Conservation (phyloP, 2,888 invertebrate genomes). For the Odontothrips loti region DNA sequence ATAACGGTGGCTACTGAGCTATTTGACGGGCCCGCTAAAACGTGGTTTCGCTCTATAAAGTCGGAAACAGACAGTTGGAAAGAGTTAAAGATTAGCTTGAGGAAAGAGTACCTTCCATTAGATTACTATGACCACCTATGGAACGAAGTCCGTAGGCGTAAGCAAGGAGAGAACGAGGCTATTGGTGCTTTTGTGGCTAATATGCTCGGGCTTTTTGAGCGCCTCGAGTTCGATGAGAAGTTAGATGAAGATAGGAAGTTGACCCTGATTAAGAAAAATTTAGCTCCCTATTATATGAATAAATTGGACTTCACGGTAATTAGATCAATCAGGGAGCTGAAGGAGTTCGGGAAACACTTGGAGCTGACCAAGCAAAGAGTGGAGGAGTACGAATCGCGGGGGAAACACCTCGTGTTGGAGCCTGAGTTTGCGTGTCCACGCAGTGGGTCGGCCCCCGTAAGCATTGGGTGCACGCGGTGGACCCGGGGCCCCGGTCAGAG, state of each 20-base stretch:
- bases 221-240: constrained; percentile 33
- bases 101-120: constrained; percentile 36
- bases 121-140: constrained; percentile 39
- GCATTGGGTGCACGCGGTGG: background rate
- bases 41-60: background rate
- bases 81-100: constrained; percentile 26
- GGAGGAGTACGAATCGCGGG: background rate
- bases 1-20: background rate
- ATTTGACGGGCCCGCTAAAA: background rate
- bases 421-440: background rate
- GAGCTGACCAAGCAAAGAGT: background rate
- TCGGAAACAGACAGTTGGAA: constrained; percentile 27
- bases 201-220: constrained; percentile 37
- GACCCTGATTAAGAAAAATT: background rate
- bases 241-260: background rate
- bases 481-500: too few species aligned
- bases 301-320: background rate
- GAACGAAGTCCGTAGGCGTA: constrained; percentile 38
- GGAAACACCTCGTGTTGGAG: background rate
- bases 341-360: background rate
- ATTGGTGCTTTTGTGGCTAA: constrained; percentile 39
- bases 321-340: background rate
- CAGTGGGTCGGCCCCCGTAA: background rate
- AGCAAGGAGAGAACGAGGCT: constrained; percentile 39
- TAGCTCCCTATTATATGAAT: background rate